These are phyloP conservation scores for Pongo pygmaeus DNA, from an alignment of 2,113 vertebrate species.

Conservation along the genomic window DNA sequence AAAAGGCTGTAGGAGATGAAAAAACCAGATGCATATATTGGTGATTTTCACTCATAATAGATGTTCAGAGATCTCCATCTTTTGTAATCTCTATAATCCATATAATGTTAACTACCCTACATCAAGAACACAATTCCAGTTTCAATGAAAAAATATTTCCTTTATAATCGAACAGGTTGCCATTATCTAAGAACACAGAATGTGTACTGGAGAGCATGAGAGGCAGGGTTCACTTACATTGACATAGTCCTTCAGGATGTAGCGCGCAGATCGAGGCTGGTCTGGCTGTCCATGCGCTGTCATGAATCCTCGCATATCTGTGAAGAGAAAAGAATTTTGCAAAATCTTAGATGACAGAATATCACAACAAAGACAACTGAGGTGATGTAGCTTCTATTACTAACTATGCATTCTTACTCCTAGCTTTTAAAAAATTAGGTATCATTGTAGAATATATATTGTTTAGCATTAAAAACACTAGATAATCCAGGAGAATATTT, in stretches of 20 bases:
- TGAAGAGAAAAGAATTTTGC: slow-evolving; percentile 37
- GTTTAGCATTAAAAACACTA: not conserved
- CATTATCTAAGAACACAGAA: not conserved
- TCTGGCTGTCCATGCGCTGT: slow-evolving; percentile 96
- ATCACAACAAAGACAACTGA: not conserved
- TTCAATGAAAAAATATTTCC: not conserved
- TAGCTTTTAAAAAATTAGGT: not conserved
- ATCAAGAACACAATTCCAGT: not conserved
- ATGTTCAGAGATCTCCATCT: not conserved
- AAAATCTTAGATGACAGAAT: not conserved
- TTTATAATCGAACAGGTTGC: not conserved
- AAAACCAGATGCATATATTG: not conserved
- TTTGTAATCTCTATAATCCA: not conserved
- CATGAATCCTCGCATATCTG: slow-evolving; percentile 98
- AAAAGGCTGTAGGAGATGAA: not conserved
- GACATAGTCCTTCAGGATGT: slow-evolving; percentile 97
- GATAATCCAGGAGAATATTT: not conserved
- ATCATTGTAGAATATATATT: not conserved
- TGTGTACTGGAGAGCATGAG: not conserved
- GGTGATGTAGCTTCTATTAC: not conserved
- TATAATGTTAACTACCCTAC: not conserved
- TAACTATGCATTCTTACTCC: not conserved
- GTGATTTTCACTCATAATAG: not conserved
- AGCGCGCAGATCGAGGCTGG: slow-evolving; percentile 94
- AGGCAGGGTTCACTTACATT: slow-evolving; percentile 80